Percentiles rank a stretch among this genome's conserved stretches.
phyloP scores from a whole-genome alignment of 1,140 invertebrate genomes.

The Temnothorax curvispinosus region DNA sequence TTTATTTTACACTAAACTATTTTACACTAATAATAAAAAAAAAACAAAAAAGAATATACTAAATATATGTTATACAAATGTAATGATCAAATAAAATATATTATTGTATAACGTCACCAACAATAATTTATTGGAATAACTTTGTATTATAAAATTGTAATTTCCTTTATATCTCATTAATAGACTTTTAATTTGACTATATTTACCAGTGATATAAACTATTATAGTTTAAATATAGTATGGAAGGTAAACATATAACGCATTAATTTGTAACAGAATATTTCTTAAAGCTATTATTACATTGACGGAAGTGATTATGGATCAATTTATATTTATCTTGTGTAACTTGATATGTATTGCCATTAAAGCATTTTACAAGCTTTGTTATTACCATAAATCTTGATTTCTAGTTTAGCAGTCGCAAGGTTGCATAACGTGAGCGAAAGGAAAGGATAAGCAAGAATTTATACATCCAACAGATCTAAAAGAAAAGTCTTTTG shows the following conservation, averaged over 20 bases:
- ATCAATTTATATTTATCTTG: neutral
- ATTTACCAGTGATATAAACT: neutral
- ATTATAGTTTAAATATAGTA: neutral
- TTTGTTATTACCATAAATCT: neutral
- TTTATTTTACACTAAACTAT: neutral
- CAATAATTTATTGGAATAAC: neutral
- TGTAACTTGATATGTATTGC: neutral
- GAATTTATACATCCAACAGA: neutral
- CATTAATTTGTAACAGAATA: neutral
- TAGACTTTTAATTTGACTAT: neutral
- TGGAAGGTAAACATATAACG: neutral
- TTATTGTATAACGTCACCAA: neutral
- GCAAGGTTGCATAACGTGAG: neutral
- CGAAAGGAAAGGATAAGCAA: neutral
- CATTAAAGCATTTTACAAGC: neutral
- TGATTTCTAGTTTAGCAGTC: neutral
- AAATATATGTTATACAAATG: neutral
- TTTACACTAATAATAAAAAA: neutral
- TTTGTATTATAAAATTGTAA: neutral
- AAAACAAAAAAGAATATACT: neutral
- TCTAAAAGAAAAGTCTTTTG: no score
- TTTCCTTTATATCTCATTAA: neutral
- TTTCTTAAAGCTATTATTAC: neutral
- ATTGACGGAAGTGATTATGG: neutral
- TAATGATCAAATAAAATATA: conserved; percentile 12